Base-by-base conservation (phyloP, 1,140 invertebrate species). In the Lanistes nyassanus region DNA sequence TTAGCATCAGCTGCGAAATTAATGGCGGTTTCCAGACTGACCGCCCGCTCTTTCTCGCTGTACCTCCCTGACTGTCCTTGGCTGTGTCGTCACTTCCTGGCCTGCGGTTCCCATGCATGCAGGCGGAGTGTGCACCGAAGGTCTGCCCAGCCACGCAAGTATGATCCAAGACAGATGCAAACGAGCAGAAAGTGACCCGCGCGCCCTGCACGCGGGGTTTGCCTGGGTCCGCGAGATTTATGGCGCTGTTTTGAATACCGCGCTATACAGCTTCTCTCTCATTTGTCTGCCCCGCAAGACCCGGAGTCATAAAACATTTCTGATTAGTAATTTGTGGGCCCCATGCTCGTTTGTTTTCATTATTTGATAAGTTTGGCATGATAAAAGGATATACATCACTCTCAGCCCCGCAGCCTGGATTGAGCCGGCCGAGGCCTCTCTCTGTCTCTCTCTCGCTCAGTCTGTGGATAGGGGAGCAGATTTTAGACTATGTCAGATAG, bases 321-420 rank as follows among this genome's bases (percentile, higher is more conserved):
- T 80, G 79, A 80, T 80, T 77, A 77, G 76, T 77, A 76, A 77
- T 76, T 77, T 78, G 79, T 76, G 74, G 72, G 71, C 76, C 64
- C 62, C 67, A 56, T 66, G 70, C 78, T 79, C 80, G 77, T 81
- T 81, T 78, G 80, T 81, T 81, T 81, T 81, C 80, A 81, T 81
- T 81, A 81, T 79, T 71, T 78, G 80, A 81, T 81, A 81, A 79
- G 76, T 71, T 62, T 81, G 80, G 80, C 80, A 81, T 81, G 80
- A 81, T 81, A 81, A 81, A 79, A 68, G 65, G 51, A 77, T 65
- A 81, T 81, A 79, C 73, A 81, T 79, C 80, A 81, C 76, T 76
- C 60, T 67, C 37, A 68, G 66, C 71, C n/a, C 56, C 53, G 71
- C 62, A 11, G 58, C n/a, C 58, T 60, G 58, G 53, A 9, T 60